Conservation (phyloP, 1,140 invertebrate species). For the Drosophila hydei region DNA sequence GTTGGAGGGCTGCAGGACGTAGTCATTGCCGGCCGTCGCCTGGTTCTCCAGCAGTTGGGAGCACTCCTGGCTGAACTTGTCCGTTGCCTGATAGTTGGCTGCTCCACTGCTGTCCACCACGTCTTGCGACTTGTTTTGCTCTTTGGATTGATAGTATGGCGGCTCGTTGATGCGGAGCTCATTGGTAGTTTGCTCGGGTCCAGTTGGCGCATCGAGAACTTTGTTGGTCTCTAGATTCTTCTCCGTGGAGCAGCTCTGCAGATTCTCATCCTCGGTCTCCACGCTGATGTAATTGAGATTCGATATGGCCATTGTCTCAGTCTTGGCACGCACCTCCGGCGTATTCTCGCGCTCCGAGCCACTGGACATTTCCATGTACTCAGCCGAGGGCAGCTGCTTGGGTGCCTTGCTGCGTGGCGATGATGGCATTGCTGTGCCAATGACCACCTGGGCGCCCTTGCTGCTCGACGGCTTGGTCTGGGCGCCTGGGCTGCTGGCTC, state of each 20-base stretch:
- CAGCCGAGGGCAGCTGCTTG: constrained; percentile 61
- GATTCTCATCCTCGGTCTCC: constrained; percentile 77
- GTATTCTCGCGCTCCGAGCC: constrained; percentile 78
- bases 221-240: constrained; percentile 74
- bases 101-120: constrained; percentile 57
- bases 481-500: constrained; percentile 40
- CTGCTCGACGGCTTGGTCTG: constrained; percentile 40
- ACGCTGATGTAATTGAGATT: constrained; percentile 83
- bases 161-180: constrained; percentile 80
- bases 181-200: constrained; percentile 73
- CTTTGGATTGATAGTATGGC: constrained; percentile 82
- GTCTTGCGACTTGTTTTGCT: constrained; percentile 68
- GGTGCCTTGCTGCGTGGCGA: constrained; percentile 51
- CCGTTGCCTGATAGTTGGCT: constrained; percentile 54
- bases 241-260: constrained; percentile 65
- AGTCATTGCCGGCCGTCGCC: constrained; percentile 71
- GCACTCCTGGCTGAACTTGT: constrained; percentile 83
- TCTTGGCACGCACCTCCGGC: constrained; percentile 62
- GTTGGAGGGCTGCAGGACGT: constrained; percentile 81
- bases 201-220: constrained; percentile 50
- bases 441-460: constrained; percentile 53
- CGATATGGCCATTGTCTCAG: constrained; percentile 76
- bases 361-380: constrained; percentile 84
- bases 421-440: constrained; percentile 57
- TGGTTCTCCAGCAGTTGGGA: constrained; percentile 79